Percentiles rank a stretch among this genome's conserved stretches.
These are phyloP conservation scores for Tenthredo mesomela DNA, from an alignment of 2,888 invertebrate genomes.

Conservation along the genomic window DNA sequence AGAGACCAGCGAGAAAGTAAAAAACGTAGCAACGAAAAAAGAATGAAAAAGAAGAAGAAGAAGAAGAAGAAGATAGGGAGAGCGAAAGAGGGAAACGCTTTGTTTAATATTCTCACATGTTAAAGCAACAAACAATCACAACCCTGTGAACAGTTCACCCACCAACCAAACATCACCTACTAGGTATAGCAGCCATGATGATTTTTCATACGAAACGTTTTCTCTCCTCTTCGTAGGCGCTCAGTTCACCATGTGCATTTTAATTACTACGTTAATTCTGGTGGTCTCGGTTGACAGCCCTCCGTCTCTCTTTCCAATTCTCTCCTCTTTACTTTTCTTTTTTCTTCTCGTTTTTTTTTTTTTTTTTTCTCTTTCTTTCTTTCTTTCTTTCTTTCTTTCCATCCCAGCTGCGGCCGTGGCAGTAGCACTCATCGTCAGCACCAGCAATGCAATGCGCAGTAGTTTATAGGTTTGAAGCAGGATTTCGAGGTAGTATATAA, in stretches of 20 bases:
- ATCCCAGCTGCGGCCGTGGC: neutral
- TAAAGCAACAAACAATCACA: neutral
- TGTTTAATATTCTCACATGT: neutral
- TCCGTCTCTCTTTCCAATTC: neutral
- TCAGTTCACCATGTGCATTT: constrained; percentile 71
- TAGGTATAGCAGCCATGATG: neutral
- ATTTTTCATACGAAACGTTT: neutral
- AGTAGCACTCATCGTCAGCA: neutral
- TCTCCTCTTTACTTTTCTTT: neutral
- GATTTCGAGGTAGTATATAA: neutral
- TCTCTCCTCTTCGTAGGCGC: constrained; percentile 48
- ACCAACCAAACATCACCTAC: neutral
- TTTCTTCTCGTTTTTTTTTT: too few relatives aligned
- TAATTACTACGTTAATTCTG: constrained; percentile 68
- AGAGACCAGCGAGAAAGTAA: neutral
- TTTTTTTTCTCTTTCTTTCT: neutral
- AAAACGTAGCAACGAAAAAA: neutral
- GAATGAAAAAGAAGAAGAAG: neutral
- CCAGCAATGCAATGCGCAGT: neutral
- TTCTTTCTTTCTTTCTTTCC: constrained; percentile 51
- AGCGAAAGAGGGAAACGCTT: neutral
- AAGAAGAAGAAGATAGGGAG: neutral
- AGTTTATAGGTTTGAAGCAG: neutral
- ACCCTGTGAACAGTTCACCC: neutral
- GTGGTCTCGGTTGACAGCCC: constrained; percentile 40